Percentiles rank a stretch among this genome's conserved stretches.
These are phyloP conservation scores for Bubo bubo DNA, from an alignment of 2,113 vertebrate genomes.

Conservation along the genomic window DNA sequence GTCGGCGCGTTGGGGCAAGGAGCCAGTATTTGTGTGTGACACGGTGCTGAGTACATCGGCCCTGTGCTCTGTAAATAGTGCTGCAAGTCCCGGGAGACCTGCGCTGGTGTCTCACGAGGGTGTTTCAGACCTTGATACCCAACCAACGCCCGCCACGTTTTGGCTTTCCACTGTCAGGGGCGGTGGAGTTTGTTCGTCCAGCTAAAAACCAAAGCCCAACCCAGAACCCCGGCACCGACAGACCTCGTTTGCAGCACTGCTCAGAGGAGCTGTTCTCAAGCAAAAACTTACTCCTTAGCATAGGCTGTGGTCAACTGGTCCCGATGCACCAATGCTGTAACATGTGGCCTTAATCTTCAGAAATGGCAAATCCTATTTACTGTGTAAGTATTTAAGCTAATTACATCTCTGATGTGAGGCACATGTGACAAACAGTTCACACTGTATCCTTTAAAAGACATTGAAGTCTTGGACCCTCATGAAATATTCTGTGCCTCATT, in stretches of 20 bases:
- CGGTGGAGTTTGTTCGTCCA: not conserved
- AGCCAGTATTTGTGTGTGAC: not conserved
- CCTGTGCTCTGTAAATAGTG: not conserved
- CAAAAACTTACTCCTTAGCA: not conserved
- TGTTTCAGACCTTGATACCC: not conserved
- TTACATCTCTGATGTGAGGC: conserved; percentile 76
- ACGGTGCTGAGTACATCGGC: not conserved
- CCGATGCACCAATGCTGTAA: not conserved
- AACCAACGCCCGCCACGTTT: not conserved
- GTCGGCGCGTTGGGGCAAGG: not conserved
- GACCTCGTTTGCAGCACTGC: not conserved
- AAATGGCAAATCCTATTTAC: conserved; percentile 84
- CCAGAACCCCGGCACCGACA: not conserved
- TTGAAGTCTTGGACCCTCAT: not conserved
- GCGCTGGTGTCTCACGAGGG: rapidly evolving
- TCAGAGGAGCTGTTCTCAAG: not conserved
- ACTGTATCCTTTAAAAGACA: conserved; percentile 36
- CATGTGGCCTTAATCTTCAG: conserved; percentile 60
- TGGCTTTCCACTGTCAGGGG: not conserved
- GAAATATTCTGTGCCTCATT: not conserved
- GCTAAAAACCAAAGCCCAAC: not conserved
- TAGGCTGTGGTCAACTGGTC: not conserved
- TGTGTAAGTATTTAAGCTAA: conserved; percentile 77
- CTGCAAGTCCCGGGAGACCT: not conserved
- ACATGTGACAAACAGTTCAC: conserved; percentile 65